Base-by-base conservation (phyloP, 2,113 vertebrate genomes). In the Tragelaphus strepsiceros region DNA sequence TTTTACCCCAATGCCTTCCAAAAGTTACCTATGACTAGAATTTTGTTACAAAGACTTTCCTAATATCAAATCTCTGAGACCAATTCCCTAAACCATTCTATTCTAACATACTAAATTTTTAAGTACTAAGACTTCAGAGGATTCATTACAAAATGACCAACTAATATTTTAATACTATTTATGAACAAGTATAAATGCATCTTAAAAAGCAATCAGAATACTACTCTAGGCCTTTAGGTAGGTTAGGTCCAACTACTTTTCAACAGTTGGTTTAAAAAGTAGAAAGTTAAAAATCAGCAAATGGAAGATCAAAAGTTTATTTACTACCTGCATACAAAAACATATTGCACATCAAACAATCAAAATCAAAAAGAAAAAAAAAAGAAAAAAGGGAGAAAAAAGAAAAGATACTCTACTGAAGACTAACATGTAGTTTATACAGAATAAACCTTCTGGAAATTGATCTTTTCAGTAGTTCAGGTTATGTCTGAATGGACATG, bases 331-430 rank as follows among this genome's bases (percentile, higher is more conserved):
- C 99, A 99, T 99, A 99, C 99, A 99, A 99, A 99, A 99, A 99
- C 99, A 99, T 99, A 99, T 99, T 99, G 99, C 99, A 99, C 99
- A 99, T 99, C 99, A 99, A 99, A 99, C 99, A 99, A 99, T 99
- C 99, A 99, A 99, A 99, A 99, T 99, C 98, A 99, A 99, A 99
- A 99, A 98, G 98, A 56, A 24, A 22, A 35, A 35, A 1, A 30
- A 98, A 98, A 56, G 28, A 54, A 49, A 51, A 91, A 39, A 26
- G 21, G 51, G 51, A 22, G 53, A 16, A 13, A 78, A 39, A 61
- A 98, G 99, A 99, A 99, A 99, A 99, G 99, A 98, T 99, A 99
- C 98, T 99, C 99, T 99, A 99, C 98, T 98, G 98, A 99, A 99
- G 99, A 99, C 99, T 99, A 99, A 99, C 99, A 99, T 99, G 99